These are phyloP conservation scores for Azemiops feae DNA, from an alignment of 2,113 vertebrate species.

Conservation along the genomic window DNA sequence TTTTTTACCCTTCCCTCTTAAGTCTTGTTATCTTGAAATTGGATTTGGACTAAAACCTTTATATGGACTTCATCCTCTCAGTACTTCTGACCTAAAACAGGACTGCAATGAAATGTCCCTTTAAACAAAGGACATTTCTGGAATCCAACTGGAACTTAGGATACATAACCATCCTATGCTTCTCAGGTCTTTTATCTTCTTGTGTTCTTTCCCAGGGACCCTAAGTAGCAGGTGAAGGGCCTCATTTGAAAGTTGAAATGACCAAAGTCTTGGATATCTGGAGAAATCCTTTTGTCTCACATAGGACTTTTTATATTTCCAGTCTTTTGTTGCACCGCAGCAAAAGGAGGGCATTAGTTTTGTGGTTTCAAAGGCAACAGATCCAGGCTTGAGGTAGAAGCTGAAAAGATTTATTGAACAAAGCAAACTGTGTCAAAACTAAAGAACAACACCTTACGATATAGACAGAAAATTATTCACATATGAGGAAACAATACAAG, in stretches of 20 bases:
- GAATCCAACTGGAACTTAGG: neutral
- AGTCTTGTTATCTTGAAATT: neutral
- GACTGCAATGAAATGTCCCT: neutral
- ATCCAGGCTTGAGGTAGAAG: neutral
- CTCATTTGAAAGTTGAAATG: neutral
- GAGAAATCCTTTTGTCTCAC: neutral
- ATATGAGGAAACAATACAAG: neutral
- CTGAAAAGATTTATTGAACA: neutral
- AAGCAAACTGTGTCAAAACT: neutral
- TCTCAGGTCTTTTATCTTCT: neutral
- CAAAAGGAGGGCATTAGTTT: neutral
- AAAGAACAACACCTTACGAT: neutral
- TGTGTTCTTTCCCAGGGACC: neutral
- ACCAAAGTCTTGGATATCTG: neutral
- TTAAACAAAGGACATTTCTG: neutral
- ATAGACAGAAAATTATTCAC: neutral
- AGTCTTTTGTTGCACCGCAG: neutral
- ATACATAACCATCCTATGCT: neutral
- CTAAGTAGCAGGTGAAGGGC: too few species aligned
- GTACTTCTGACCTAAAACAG: neutral
- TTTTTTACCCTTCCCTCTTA: neutral
- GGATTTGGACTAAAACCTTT: neutral
- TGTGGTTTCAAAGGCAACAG: neutral
- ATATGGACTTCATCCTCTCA: neutral
- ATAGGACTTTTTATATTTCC: neutral